A percentile compares a stretch with the other conserved stretches of the same genome.
Conservation (phyloP, 1,140 invertebrate species). For the Zaprionus nigranus region DNA sequence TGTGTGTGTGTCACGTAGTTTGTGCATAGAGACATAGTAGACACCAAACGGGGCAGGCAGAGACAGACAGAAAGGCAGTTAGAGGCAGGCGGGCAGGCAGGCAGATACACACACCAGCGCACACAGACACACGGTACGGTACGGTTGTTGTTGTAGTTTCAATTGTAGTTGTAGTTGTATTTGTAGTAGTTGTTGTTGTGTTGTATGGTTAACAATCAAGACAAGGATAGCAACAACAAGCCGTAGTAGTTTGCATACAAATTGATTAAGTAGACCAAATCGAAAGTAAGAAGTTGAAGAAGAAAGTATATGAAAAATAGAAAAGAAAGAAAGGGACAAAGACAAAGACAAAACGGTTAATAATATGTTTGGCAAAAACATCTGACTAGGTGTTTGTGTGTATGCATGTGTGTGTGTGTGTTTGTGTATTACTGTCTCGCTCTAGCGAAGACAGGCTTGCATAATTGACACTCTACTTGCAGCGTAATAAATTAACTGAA, state of each 20-base stretch:
- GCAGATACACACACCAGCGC: conserved; percentile 47
- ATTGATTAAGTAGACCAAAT: conserved; percentile 43
- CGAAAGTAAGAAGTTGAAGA: conserved; percentile 37
- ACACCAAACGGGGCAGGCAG: conserved; percentile 59
- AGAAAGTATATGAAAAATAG: conserved; percentile 65
- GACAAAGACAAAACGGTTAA: conserved; percentile 65
- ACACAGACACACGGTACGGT: conserved; percentile 11
- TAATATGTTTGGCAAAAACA: conserved; percentile 31
- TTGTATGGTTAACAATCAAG: conserved; percentile 61
- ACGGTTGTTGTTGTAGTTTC: conserved; percentile 45
- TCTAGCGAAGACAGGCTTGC: conserved; percentile 31
- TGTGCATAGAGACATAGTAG: conserved; percentile 62
- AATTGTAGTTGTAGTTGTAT: conserved; percentile 41
- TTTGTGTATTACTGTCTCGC: conserved; percentile 23
- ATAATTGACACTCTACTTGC: conserved; percentile 75
- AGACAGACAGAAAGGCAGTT: conserved; percentile 41
- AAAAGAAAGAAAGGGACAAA: conserved; percentile 76
- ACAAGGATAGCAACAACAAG: conserved; percentile 72
- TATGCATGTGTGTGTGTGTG: conserved; percentile 19
- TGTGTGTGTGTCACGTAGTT: conserved; percentile 42
- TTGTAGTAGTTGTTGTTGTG: conserved; percentile 47
- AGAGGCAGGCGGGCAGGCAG: conserved; percentile 55
- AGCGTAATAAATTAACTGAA: conserved; percentile 44
- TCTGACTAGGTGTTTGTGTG: conserved; percentile 14
- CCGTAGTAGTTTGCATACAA: conserved; percentile 38